A percentile compares a stretch with the other conserved stretches of the same genome.
Conservation (phyloP, 1,140 invertebrate genomes). For the Brachionus manjavacas region DNA sequence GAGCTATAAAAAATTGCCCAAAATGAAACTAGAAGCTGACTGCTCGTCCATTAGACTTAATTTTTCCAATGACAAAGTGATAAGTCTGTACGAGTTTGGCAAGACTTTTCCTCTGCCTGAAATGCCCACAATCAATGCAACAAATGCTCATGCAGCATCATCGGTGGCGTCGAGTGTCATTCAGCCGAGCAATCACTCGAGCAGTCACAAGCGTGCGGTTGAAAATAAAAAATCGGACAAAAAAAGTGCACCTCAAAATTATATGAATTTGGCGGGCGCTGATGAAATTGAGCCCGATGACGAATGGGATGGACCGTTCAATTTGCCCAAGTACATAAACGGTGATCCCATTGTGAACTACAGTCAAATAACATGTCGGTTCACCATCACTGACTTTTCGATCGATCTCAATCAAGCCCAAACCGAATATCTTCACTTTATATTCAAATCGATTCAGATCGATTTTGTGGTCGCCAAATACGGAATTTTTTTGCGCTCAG, state of each 20-base stretch:
- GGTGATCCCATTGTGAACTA: slow-evolving; percentile 31
- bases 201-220: neutral
- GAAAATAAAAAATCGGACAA: neutral
- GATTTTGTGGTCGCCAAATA: slow-evolving; percentile 32
- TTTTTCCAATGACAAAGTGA: slow-evolving; percentile 11
- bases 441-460: slow-evolving; percentile 35
- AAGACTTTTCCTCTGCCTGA: slow-evolving; percentile 39
- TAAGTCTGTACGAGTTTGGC: neutral
- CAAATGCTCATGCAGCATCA: neutral
- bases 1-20: slow-evolving; percentile 38
- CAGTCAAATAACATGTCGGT: slow-evolving; percentile 22
- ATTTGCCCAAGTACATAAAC: slow-evolving; percentile 12
- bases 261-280: neutral
- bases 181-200: neutral
- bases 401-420: slow-evolving; percentile 26
- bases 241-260: neutral
- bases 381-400: slow-evolving; percentile 7
- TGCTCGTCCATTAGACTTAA: slow-evolving; percentile 24
- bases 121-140: neutral
- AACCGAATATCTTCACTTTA: neutral
- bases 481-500: neutral
- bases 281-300: slow-evolving; percentile 10
- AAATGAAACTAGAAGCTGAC: slow-evolving; percentile 19
- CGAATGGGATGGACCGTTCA: slow-evolving; percentile 35
- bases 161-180: neutral